Evolutionary conservation across 2,797 vertebrate genomes (phyloP), one percentile per base, ranked within the genome.

Genomic region (Acropternis orthonyx): DNA sequence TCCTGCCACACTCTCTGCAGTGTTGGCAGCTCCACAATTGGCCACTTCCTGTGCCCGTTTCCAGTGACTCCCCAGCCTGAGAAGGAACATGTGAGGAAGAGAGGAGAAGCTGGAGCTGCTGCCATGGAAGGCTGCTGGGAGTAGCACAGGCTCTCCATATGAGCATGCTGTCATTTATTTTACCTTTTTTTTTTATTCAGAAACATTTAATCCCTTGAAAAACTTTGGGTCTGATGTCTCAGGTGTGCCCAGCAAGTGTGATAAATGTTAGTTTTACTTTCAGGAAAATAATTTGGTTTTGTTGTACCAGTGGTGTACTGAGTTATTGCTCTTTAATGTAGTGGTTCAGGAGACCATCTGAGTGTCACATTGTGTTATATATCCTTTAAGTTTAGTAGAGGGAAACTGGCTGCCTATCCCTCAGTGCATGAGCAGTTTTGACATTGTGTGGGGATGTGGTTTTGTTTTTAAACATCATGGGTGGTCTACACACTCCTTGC

Each of bases 1-100:
- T 92, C 96, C 95, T 56, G 91, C 95, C 19, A 94, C 92, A 7
- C 94, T 96, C 7, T 90, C 95, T 21, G 95, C 96, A 7, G 95
- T 96, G n/a, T 14, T 98, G 41, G 96, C 98, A 77, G 92, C 98
- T 51, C 97, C 97, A 0, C 85, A 88, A 24, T 48, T 98, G 8
- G 96, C 97, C 68, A 84, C 93, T 8, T 96, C 96, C 67, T 51
- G 41, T 48, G 89, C 92, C 65, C 92, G 87, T 71, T 95, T 98
- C 14, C 95, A 95, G 44, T 98, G 98, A 96, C 82, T 76, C 68
- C 85, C 92, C 52, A 77, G 76, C 72, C 76, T 95, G 81, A 97
- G 85, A 46, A 91, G 89, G 58, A 96, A 93, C 14, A 37, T 65
- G 5, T 92, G 89, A 94, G 49, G 32, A 37, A 55, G 24, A 71